A percentile compares a stretch with the other conserved stretches of the same genome.
phyloP scores from a whole-genome alignment of 2,888 invertebrate species.

The Macropis europaea region DNA sequence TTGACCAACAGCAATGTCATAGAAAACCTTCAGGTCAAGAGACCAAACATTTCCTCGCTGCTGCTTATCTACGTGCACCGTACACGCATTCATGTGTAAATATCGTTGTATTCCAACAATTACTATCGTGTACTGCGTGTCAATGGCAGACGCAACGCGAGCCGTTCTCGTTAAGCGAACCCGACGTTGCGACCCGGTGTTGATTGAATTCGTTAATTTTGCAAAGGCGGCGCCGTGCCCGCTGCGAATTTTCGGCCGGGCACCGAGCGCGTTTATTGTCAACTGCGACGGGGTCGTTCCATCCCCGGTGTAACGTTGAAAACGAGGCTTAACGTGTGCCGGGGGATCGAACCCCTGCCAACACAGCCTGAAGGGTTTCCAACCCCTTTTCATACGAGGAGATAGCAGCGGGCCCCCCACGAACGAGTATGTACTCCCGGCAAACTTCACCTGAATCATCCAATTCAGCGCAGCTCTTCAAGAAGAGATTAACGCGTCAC shows the following conservation, averaged over 20 bases:
- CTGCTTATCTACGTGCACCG: constrained; percentile 6
- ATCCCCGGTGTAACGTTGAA: constrained; percentile 34
- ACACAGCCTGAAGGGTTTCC: constrained; percentile 63
- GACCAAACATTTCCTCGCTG: too few species aligned
- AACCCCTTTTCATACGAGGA: constrained; percentile 65
- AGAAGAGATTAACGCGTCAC: constrained; percentile 60
- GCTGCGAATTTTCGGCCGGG: constrained; percentile 44
- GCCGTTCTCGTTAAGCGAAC: constrained; percentile 32
- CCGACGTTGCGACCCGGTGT: constrained; percentile 6
- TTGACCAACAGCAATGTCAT: too few species aligned
- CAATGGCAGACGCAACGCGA: constrained; percentile 30
- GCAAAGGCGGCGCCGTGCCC: constrained; percentile 31
- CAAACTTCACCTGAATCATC: constrained; percentile 67
- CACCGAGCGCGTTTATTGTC: constrained; percentile 52
- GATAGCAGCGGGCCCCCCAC: constrained; percentile 48
- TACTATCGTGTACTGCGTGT: constrained; percentile 19
- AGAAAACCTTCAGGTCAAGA: too few species aligned
- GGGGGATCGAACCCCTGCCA: constrained; percentile 62
- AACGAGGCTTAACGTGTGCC: constrained; percentile 62
- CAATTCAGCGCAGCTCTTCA: constrained; percentile 61
- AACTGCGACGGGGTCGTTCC: constrained; percentile 12
- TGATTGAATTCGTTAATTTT: constrained; percentile 62
- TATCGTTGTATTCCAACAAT: too few species aligned
- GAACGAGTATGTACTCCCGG: constrained; percentile 48
- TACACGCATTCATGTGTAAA: too few species aligned